Evolutionary conservation across 2,113 vertebrate genomes (phyloP), one percentile per base, ranked within the genome.

Genomic region (Macrotis lagotis): DNA sequence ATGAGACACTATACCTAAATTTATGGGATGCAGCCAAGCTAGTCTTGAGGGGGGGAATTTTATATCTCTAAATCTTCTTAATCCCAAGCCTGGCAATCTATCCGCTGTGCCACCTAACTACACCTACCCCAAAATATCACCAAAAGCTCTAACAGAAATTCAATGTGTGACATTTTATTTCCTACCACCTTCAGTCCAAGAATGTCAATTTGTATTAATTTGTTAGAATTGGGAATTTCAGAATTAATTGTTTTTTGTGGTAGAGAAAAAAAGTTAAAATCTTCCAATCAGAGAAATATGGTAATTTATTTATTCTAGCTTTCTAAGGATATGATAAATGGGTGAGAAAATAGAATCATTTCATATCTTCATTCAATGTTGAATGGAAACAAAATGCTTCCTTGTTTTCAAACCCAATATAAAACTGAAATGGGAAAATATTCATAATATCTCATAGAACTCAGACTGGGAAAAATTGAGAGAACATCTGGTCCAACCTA

Each of bases 271-370:
- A 19, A 7, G 83, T 2, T 89, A 90, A 52, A 94, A 89, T 96
- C 94, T 97, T 83, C 53, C 95, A 91, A 22, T 83, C 74, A 96
- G 91, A 94, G 89, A 95, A 74, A 51, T 51, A 51, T 51, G 25
- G 51, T 25, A 52, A 25, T 52, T 59, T 10, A 31, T 59, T 28
- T 31, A 59, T 59, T 59, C 52, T 53, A 53, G 52, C 25, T 25
- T 53, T n/a, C n/a, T 74, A 74, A n/a, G 37, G 14, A n/a, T 19
- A 19, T 74, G n/a, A 74, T n/a, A 74, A 4, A 4, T 74, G 19
- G 37, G 2, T n/a, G 12, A 74, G 37, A 74, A 74, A n/a, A 74
- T 12, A 74, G 31, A n/a, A 74, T 74, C 37, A 74, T 66, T 37
- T 31, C 55, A 37, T 37, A 37, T 66, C 11, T 37, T 4, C 31